phyloP scores from a whole-genome alignment of 2,113 vertebrate species.

The Sula dactylatra region DNA sequence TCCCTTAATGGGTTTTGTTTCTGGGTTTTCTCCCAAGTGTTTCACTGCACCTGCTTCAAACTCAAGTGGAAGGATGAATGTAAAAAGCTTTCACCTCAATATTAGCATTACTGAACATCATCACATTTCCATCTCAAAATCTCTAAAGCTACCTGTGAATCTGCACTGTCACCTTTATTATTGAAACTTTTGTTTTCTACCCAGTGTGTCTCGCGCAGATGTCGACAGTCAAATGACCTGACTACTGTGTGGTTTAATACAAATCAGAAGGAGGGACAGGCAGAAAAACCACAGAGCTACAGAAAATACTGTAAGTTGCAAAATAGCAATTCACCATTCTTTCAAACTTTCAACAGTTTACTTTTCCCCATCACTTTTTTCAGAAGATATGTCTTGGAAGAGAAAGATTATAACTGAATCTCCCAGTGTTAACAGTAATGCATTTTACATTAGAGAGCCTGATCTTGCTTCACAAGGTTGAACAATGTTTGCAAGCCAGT shows the following conservation, averaged over 20 bases:
- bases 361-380: neutral
- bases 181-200: neutral
- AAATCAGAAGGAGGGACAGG: neutral
- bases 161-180: neutral
- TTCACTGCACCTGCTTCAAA: neutral
- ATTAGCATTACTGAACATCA: neutral
- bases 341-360: neutral
- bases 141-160: neutral
- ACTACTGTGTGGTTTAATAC: neutral
- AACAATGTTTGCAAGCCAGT: neutral
- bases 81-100: neutral
- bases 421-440: neutral
- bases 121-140: neutral
- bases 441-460: constrained; percentile 40
- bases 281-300: neutral
- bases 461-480: neutral
- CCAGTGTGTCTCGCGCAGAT: rapidly evolving
- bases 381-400: neutral
- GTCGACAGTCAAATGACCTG: rapidly evolving
- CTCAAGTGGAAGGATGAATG: neutral
- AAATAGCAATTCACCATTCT: neutral
- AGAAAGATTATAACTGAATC: neutral
- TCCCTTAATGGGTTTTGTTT: neutral
- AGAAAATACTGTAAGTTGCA: neutral
- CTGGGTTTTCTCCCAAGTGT: neutral